Percentiles rank a stretch among this genome's conserved stretches.
Conservation (phyloP, 1,140 invertebrate genomes). For the Drosophila sp. region DNA sequence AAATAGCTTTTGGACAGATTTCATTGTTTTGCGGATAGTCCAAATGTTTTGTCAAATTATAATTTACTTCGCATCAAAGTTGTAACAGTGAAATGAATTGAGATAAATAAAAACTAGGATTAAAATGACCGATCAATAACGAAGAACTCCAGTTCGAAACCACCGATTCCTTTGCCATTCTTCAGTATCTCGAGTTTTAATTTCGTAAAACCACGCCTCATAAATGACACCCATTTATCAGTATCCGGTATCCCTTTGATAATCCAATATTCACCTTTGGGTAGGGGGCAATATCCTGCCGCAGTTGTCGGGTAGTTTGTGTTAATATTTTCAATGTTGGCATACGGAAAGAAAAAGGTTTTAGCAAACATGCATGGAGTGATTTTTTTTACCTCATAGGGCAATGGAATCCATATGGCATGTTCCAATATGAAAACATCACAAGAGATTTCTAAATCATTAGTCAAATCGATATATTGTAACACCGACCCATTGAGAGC, state of each 20-base stretch:
- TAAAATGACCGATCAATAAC: background rate
- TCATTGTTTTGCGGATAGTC: no score
- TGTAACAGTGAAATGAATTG: no score
- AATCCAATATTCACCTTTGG: constrained; percentile 3
- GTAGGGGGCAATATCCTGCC: background rate
- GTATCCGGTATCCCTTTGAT: background rate
- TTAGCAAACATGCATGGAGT: background rate
- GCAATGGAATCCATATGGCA: background rate
- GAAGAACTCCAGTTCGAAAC: background rate
- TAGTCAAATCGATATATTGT: background rate
- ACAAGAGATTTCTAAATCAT: background rate
- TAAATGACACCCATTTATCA: background rate
- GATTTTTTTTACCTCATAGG: background rate
- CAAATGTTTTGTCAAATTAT: no score
- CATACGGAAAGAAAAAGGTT: background rate
- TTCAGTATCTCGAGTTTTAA: background rate
- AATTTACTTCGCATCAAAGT: background rate
- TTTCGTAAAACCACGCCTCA: background rate
- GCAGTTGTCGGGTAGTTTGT: background rate
- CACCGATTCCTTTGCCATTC: background rate
- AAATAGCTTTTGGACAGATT: no score
- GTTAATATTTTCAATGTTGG: background rate
- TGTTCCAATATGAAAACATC: background rate
- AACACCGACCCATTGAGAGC: background rate
- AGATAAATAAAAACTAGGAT: background rate